Evolutionary conservation across 2,797 vertebrate species (phyloP), one percentile per base, ranked within the genome.

Genomic region (Gymnodraco acuticeps): DNA sequence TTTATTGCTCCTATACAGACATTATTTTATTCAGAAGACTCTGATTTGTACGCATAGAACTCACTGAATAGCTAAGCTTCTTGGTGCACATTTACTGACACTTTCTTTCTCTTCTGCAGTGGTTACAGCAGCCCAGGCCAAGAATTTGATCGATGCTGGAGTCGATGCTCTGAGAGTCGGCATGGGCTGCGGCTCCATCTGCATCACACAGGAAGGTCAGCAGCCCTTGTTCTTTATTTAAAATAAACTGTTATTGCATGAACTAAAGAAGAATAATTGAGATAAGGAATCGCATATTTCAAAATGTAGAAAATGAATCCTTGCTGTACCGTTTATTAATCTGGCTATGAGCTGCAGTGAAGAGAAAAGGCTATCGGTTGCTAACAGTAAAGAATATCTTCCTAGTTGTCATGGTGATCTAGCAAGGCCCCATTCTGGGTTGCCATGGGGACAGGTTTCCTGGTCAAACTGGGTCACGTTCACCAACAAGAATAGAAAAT

Each of bases 181-280:
- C 14, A 98, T 98, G 97, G 97, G 97, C 79, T 97, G 97, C 16
- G 97, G 97, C 50, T 98, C 97, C 56, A 98, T 98, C 89, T 98
- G 97, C 88, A 98, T 98, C 92, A 98, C 97, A 0, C 97, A 98
- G 79, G 97, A 98, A 96, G 97, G 97, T 98, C 33, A 81, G 38
- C 86, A 42, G 0, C 5, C 4, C 15, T 16, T 23, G 10, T 53
- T 41, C 11, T 11, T 46, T 5, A 12, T 4, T 3, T 12, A 15
- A 3, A 38, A 38, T 9, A 38, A 38, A 38, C 33, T 7, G 33
- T 38, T 7, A 38, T 7, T 38, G 8, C 8, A 38, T 38, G 33
- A 38, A 6, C 33, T 38, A 38, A 38, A 38, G 8, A 38, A 38
- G 1, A 38, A 38, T 9, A 38, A 9, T 38, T 38, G 33, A 38